Base-by-base conservation (phyloP, 2,797 vertebrate species). In the Argentina silus region DNA sequence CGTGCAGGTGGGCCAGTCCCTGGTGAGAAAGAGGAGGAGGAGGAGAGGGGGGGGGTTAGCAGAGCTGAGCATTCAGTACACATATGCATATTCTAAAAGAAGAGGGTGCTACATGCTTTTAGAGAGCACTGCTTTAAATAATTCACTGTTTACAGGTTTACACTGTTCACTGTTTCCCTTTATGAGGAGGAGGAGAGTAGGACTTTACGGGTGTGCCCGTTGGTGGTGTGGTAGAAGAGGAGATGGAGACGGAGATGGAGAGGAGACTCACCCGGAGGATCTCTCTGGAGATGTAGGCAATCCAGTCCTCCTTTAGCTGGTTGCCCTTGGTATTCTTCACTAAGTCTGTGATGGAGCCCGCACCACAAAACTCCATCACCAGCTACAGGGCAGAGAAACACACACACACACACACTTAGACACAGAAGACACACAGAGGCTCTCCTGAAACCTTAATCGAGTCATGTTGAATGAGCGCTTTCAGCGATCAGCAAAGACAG, bases 281-380 rank as follows among this genome's bases (percentile, higher is more conserved):
- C 83, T 97, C 96, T 79, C 96, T 90, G 89, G 96, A 97, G 89
- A 97, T 95, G 86, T 97, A 97, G 53, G 96, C 96, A 0, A 97
- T 97, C 86, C 96, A 96, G 86, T 97, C 96, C 70, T 97, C 96
- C 77, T 96, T 96, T 74, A 97, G 87, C 14, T 95, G 93, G 8
- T 97, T 97, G 51, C 96, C 96, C 67, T 97, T 97, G 0, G 96
- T 97, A 90, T 97, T 97, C 91, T 97, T 97, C 74, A 97, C 96
- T 81, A 97, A 90, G 83, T 97, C 96, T 0, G 96, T 97, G 84
- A 97, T 96, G 0, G 96, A 97, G 3, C 96, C 96, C 0, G 96
- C 96, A 0, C 96, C 96, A 66, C 96, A 97, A 87, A 97, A 97
- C 90, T 97, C 96, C 96, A 97, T 97, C 81, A 96, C 95, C 89